Percentiles rank a stretch among this genome's conserved stretches.
Conservation (phyloP, 2,888 invertebrate genomes). For the Chrysodeixis includens region DNA sequence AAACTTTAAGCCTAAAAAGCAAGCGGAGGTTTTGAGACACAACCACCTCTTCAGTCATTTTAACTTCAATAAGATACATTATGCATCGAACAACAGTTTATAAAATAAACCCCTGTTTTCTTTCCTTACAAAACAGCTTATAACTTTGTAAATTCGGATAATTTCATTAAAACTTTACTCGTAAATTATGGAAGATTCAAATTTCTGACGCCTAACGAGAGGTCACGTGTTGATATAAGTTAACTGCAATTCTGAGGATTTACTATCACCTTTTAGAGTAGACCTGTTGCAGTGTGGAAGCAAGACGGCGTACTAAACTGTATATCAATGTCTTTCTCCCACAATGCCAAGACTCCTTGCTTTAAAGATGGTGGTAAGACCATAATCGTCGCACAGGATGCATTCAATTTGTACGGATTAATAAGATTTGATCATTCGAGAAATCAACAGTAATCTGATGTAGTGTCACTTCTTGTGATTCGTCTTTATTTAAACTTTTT, state of each 20-base stretch:
- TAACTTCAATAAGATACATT: not conserved
- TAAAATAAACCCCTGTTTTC: not conserved
- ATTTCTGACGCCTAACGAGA: not conserved
- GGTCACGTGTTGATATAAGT: not conserved
- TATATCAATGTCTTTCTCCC: too few species aligned
- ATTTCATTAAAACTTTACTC: not conserved
- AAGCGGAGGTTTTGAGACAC: not conserved
- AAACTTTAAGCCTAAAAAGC: not conserved
- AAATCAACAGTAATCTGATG: not conserved
- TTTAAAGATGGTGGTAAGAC: not conserved
- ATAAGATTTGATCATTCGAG: conserved; percentile 3
- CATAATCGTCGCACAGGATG: conserved; percentile 19
- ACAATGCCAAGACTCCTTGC: too few species aligned
- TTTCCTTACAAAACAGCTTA: not conserved
- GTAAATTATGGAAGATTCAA: not conserved
- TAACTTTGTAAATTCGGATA: not conserved
- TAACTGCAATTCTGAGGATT: not conserved
- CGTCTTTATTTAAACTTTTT: too few species aligned
- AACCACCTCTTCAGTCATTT: not conserved
- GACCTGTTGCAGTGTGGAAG: too few species aligned
- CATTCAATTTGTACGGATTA: conserved; percentile 18
- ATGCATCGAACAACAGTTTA: not conserved
- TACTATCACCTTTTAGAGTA: too few species aligned
- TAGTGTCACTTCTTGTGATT: not conserved
- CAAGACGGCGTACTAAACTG: too few species aligned